phyloP scores from a whole-genome alignment of 2,797 vertebrate species.

The Rhinoraja longicauda region DNA sequence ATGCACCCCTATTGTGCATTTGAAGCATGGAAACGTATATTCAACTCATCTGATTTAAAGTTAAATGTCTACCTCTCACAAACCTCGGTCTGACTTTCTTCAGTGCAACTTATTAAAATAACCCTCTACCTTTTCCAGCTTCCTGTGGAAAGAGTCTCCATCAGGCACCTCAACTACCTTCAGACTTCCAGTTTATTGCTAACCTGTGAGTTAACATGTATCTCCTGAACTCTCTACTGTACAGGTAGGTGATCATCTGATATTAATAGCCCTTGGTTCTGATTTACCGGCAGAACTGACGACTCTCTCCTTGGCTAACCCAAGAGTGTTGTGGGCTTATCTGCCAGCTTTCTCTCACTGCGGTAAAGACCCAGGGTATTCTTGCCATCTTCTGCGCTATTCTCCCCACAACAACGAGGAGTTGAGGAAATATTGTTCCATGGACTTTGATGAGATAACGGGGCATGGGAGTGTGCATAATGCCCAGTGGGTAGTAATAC shows the following conservation, averaged over 20 bases:
- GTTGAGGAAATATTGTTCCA: neutral
- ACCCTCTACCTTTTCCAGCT: neutral
- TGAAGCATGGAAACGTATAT: too few species aligned
- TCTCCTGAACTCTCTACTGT: neutral
- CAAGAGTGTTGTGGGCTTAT: neutral
- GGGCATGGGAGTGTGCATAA: neutral
- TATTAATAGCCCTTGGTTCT: neutral
- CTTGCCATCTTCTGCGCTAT: neutral
- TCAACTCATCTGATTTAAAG: too few species aligned
- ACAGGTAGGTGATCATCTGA: neutral
- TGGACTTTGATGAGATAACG: slow-evolving; percentile 12
- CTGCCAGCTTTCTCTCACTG: neutral
- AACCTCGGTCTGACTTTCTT: too few species aligned
- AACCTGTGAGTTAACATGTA: too few species aligned
- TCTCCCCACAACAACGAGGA: neutral
- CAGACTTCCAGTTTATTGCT: neutral
- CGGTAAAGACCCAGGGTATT: neutral
- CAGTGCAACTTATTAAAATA: too few species aligned
- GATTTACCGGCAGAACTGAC: neutral
- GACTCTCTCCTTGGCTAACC: neutral
- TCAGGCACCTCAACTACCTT: neutral
- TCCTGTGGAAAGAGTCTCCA: neutral
- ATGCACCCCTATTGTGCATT: too few species aligned
- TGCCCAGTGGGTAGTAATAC: slow-evolving; percentile 3
- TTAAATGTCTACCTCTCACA: too few species aligned